These are phyloP conservation scores for Crotalus tigris DNA, from an alignment of 2,113 vertebrate species.

Conservation along the genomic window DNA sequence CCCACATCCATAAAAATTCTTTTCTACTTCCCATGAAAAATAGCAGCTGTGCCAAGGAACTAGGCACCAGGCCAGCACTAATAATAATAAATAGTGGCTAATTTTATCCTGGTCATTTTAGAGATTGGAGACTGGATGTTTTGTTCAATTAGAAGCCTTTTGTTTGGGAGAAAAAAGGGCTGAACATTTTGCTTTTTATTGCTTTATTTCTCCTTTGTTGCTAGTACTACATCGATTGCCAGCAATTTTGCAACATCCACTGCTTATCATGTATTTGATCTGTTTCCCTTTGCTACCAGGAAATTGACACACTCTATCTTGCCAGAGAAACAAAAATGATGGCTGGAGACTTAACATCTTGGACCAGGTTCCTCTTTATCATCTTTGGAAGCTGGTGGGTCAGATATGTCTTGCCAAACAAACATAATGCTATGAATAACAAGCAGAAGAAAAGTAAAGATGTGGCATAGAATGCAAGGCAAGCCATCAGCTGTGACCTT, in stretches of 20 bases:
- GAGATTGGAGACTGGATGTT: neutral
- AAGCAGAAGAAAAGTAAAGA: neutral
- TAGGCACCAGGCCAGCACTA: neutral
- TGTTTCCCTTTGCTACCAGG: neutral
- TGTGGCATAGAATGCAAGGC: neutral
- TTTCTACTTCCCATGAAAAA: neutral
- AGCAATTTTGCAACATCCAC: neutral
- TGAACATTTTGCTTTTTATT: neutral
- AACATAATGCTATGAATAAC: neutral
- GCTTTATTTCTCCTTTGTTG: neutral
- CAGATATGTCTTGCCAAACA: neutral
- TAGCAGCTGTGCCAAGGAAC: neutral
- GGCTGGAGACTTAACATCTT: neutral
- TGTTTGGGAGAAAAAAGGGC: neutral
- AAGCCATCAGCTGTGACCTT: neutral
- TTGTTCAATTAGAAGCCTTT: neutral
- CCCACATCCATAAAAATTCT: neutral
- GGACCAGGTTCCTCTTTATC: neutral
- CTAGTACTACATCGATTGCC: neutral
- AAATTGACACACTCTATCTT: neutral
- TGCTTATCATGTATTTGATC: neutral
- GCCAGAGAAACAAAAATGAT: neutral
- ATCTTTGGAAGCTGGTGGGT: neutral
- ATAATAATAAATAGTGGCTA: neutral
- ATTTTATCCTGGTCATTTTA: neutral